Evolutionary conservation across 1,140 invertebrate species (phyloP).

Genomic region (Nomia melanderi): DNA sequence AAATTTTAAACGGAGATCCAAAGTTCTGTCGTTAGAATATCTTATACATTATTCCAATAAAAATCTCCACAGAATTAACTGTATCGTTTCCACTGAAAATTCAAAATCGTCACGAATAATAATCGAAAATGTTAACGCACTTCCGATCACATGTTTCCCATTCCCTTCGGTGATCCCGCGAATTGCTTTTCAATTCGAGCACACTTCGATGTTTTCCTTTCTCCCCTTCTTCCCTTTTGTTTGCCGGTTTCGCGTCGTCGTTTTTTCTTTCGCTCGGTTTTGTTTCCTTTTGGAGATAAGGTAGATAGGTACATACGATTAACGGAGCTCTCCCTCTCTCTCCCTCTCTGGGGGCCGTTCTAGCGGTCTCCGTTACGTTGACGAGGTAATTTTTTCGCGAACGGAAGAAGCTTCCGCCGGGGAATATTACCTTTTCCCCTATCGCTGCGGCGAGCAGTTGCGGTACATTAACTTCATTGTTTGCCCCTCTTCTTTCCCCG

Average conservation of each 20-base stretch:
- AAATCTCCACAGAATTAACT: too few species aligned
- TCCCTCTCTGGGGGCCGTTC: background rate
- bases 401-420: background rate
- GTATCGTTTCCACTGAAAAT: too few species aligned
- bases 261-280: too few species aligned
- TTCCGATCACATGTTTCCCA: too few species aligned
- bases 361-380: background rate
- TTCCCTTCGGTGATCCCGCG: background rate
- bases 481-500: background rate
- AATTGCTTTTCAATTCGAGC: background rate
- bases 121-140: too few species aligned
- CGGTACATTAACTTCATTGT: slow-evolving; percentile 2
- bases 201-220: background rate
- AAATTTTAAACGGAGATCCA: too few species aligned
- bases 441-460: background rate
- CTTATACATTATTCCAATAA: too few species aligned
- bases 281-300: background rate
- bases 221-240: too few species aligned
- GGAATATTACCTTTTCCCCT: background rate
- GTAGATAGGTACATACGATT: background rate
- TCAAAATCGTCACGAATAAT: too few species aligned
- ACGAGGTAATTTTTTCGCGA: background rate
- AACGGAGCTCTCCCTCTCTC: background rate
- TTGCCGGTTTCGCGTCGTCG: too few species aligned
- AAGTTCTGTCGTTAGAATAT: too few species aligned